phyloP scores from a whole-genome alignment of 2,888 invertebrate genomes.

The Thymelicus acteon region DNA sequence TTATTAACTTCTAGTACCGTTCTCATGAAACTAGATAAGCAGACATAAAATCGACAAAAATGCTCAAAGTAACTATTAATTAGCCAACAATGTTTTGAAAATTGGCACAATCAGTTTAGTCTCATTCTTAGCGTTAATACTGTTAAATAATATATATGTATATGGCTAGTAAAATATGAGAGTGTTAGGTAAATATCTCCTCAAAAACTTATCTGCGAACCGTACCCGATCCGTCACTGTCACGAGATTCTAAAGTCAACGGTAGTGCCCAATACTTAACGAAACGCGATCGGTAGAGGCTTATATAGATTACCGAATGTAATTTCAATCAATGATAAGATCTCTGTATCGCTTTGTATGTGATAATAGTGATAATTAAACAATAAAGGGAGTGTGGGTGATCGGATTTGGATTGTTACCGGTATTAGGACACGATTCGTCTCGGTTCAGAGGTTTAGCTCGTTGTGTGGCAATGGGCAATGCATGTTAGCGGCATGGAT shows the following conservation, averaged over 20 bases:
- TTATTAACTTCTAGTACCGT: too few species aligned
- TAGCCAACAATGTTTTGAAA: too few species aligned
- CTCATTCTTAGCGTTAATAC: too few species aligned
- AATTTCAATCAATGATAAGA: constrained; percentile 64
- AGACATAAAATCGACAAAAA: too few species aligned
- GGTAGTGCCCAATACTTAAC: constrained; percentile 36
- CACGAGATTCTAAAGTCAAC: constrained; percentile 35
- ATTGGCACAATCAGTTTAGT: too few species aligned
- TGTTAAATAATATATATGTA: too few species aligned
- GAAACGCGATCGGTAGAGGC: constrained; percentile 34
- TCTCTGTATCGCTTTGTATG: constrained; percentile 45
- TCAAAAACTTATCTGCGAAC: constrained; percentile 36
- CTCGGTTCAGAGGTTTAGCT: constrained; percentile 30
- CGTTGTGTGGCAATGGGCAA: constrained; percentile 36
- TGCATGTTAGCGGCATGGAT: neutral
- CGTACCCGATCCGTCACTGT: constrained; percentile 45
- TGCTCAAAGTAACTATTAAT: too few species aligned
- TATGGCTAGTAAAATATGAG: too few species aligned
- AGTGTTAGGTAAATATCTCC: too few species aligned
- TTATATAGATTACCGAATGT: constrained; percentile 57
- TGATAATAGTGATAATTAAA: constrained; percentile 54
- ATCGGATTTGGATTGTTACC: constrained; percentile 39
- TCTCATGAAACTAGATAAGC: too few species aligned
- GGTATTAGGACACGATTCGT: constrained; percentile 37
- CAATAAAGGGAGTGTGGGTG: constrained; percentile 48